Percentiles rank a stretch among this genome's conserved stretches.
Evolutionary conservation across 1,140 invertebrate genomes (phyloP).

Genomic region (Pseudomyrmex flavicornis): DNA sequence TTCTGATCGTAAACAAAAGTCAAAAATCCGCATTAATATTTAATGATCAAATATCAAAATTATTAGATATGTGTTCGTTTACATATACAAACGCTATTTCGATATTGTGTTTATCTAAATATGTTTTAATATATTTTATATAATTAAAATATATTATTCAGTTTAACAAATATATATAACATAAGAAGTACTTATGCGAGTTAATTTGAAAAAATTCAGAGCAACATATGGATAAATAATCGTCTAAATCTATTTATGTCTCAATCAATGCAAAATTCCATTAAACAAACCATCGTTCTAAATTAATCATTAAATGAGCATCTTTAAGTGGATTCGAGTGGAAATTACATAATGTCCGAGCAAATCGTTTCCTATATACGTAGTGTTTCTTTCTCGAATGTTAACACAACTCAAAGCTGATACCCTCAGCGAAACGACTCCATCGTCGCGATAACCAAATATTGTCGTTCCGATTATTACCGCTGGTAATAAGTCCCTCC

Average conservation of each 20-base stretch:
- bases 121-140: too few relatives aligned
- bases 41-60: too few relatives aligned
- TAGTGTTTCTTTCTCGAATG: conserved; percentile 56
- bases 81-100: too few relatives aligned
- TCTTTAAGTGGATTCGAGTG: conserved; percentile 21
- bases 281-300: conserved; percentile 9
- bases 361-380: conserved; percentile 52
- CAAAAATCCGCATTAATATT: background rate
- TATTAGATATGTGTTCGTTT: too few relatives aligned
- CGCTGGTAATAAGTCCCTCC: conserved; percentile 55
- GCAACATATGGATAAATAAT: background rate
- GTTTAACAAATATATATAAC: too few relatives aligned
- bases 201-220: conserved; percentile 6
- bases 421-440: conserved; percentile 57
- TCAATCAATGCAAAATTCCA: conserved; percentile 2
- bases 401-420: conserved; percentile 59
- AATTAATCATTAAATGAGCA: conserved; percentile 47
- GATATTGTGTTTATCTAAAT: too few relatives aligned
- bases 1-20: background rate
- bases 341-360: conserved; percentile 49
- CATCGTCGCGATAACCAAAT: conserved; percentile 61
- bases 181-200: background rate
- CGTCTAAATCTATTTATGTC: background rate
- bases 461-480: conserved; percentile 62
- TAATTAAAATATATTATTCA: too few relatives aligned